Evolutionary conservation across 2,888 invertebrate species (phyloP).

Genomic region (Apamea sordens): DNA sequence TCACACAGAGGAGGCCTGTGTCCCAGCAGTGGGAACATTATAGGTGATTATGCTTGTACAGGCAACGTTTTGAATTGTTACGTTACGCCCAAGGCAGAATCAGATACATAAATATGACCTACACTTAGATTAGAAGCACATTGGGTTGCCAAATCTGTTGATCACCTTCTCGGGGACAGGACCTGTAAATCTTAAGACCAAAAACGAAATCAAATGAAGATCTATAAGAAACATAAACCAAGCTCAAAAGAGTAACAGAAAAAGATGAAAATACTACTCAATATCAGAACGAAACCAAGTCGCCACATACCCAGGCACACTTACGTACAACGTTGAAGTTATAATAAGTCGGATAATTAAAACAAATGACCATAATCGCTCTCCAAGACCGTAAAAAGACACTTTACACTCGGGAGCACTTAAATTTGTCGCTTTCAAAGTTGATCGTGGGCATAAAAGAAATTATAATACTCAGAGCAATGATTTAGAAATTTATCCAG

Average conservation of each 20-base stretch:
- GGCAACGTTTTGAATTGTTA: background rate
- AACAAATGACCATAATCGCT: constrained; percentile 26
- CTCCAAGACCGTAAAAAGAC: constrained; percentile 48
- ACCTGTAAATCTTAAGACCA: background rate
- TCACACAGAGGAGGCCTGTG: background rate
- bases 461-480: constrained; percentile 63
- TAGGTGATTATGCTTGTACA: background rate
- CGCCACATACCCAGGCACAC: background rate
- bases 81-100: background rate
- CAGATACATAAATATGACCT: background rate
- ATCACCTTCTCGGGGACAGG: background rate
- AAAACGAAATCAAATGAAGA: background rate
- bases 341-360: constrained; percentile 10
- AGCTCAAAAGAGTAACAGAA: background rate
- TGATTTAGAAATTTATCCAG: constrained; percentile 63
- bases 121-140: background rate
- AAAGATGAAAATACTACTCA: background rate
- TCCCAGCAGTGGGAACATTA: background rate
- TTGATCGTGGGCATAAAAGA: constrained; percentile 57
- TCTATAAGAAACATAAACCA: background rate
- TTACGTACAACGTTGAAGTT: constrained; percentile 5
- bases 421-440: constrained; percentile 56
- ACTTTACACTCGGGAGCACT: constrained; percentile 40
- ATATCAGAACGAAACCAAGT: background rate
- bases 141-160: background rate